Evolutionary conservation across 2,888 invertebrate species (phyloP).

Genomic region (Cantharis rustica): DNA sequence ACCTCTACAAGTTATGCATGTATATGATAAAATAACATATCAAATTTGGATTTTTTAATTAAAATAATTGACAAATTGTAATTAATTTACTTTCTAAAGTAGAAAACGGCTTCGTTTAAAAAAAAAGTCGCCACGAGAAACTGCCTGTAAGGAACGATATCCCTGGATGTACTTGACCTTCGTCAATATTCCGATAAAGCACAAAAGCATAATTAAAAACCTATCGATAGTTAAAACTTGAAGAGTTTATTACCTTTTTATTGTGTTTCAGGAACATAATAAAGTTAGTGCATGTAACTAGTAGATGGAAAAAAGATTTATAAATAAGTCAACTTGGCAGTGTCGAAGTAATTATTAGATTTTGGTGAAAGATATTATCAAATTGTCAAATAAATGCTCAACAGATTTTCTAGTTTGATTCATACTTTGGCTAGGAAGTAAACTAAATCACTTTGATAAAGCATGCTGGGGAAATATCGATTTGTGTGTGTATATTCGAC

Average conservation of each 20-base stretch:
- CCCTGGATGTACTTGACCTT: neutral
- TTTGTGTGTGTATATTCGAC: slow-evolving; percentile 7
- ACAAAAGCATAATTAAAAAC: neutral
- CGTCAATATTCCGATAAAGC: neutral
- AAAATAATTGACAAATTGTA: too few relatives aligned
- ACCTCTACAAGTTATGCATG: too few relatives aligned
- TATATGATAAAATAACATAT: too few relatives aligned
- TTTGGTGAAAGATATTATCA: neutral
- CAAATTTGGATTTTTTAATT: too few relatives aligned
- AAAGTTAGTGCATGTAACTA: neutral
- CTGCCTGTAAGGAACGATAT: neutral
- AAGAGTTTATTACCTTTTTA: neutral
- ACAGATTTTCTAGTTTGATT: slow-evolving; percentile 3
- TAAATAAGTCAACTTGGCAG: neutral
- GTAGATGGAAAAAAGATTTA: neutral
- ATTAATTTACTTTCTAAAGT: too few relatives aligned
- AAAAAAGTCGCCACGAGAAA: too few relatives aligned
- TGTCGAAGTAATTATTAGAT: neutral
- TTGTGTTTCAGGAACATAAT: neutral
- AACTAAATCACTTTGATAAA: slow-evolving; percentile 12
- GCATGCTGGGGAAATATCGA: slow-evolving; percentile 20
- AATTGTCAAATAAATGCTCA: neutral
- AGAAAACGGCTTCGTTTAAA: neutral
- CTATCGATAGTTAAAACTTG: neutral
- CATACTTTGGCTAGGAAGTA: slow-evolving; percentile 4